A percentile compares a stretch with the other conserved stretches of the same genome.
Conservation (phyloP, 2,888 invertebrate species). For the Nephrotoma flavescens region DNA sequence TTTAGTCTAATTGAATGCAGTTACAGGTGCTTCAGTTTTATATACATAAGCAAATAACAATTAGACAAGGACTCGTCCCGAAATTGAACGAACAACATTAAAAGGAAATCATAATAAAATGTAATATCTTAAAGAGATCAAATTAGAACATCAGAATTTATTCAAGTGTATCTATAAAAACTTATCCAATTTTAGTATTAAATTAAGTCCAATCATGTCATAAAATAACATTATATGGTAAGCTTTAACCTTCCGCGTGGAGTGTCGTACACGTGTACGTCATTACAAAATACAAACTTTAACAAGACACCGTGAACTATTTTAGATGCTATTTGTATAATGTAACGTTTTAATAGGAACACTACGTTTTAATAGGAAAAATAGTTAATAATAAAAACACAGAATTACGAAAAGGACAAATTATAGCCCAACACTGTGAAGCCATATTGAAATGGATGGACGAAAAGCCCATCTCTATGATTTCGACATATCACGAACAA, state of each 20-base stretch:
- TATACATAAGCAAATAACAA: background rate
- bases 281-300: no score
- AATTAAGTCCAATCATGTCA: background rate
- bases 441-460: no score
- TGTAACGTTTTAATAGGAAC: no score
- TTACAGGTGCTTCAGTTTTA: background rate
- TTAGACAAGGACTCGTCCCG: background rate
- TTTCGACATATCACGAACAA: no score
- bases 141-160: background rate
- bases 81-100: background rate
- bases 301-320: no score
- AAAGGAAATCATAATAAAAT: background rate
- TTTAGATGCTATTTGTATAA: no score
- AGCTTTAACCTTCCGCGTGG: background rate
- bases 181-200: background rate
- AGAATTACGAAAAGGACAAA: no score
- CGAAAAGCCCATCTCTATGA: no score
- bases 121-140: background rate
- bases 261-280: no score
- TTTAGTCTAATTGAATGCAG: background rate
- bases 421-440: no score
- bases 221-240: background rate
- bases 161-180: background rate
- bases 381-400: no score
- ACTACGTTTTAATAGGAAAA: no score